Evolutionary conservation across 2,113 vertebrate genomes (phyloP).

Genomic region (Melanerpes formicivorus): DNA sequence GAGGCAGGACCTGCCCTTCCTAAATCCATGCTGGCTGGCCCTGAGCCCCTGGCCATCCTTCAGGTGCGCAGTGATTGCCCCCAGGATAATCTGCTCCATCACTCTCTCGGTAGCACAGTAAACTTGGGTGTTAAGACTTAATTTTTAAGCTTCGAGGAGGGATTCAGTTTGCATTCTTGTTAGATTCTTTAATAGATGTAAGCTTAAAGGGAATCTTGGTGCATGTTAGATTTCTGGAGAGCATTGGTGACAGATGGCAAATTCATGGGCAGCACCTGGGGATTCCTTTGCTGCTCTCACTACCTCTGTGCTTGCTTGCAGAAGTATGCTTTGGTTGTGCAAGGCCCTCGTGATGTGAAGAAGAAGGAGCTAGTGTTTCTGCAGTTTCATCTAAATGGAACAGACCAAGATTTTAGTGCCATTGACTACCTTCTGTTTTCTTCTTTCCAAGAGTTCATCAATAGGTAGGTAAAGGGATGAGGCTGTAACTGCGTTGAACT

Average conservation of each 20-base stretch:
- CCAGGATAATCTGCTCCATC: too few relatives aligned
- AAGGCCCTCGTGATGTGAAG: slow-evolving; percentile 89
- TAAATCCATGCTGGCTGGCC: too few relatives aligned
- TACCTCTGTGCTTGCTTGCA: slow-evolving; percentile 49
- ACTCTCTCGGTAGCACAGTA: background rate
- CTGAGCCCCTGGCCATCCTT: too few relatives aligned
- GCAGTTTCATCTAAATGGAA: slow-evolving; percentile 93
- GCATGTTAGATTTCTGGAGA: background rate
- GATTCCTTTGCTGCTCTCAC: slow-evolving; percentile 3
- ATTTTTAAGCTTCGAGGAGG: background rate
- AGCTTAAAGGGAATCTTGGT: background rate
- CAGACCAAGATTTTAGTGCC: slow-evolving; percentile 94
- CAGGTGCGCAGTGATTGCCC: too few relatives aligned
- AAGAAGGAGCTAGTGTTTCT: slow-evolving; percentile 93
- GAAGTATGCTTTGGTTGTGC: slow-evolving; percentile 89
- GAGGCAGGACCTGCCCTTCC: too few relatives aligned
- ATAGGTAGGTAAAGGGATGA: slow-evolving; percentile 58
- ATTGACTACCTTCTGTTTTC: slow-evolving; percentile 97
- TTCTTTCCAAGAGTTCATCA: slow-evolving; percentile 84
- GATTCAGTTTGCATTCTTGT: background rate
- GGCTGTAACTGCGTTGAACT: background rate
- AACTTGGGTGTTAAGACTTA: background rate
- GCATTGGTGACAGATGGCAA: background rate
- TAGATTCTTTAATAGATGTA: background rate
- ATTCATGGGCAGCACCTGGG: background rate